Percentiles rank a stretch among this genome's conserved stretches.
These are phyloP conservation scores for Merluccius polli DNA, from an alignment of 2,797 vertebrate species.

Conservation along the genomic window DNA sequence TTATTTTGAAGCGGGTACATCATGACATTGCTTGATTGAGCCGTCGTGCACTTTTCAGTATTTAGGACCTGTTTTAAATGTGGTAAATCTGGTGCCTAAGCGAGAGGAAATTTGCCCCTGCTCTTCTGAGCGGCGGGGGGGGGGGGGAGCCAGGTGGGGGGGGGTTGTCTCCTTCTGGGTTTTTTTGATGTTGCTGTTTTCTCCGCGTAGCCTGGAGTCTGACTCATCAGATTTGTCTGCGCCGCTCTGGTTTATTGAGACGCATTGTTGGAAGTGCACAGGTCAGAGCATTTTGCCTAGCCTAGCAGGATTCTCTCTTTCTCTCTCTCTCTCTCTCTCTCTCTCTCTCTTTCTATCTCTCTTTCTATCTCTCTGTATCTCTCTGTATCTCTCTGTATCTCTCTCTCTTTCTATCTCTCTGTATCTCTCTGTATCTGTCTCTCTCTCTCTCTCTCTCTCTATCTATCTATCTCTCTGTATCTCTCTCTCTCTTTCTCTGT, in stretches of 20 bases:
- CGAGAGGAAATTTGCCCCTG: constrained; percentile 29
- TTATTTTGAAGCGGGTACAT: not conserved
- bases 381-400: too few species aligned
- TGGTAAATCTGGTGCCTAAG: constrained; percentile 42
- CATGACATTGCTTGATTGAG: not conserved
- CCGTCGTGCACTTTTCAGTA: not conserved
- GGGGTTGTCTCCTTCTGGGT: constrained; percentile 27
- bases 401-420: too few species aligned
- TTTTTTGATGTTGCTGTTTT: constrained; percentile 58
- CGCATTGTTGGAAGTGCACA: constrained; percentile 64
- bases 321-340: constrained; percentile 14
- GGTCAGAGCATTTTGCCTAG: constrained; percentile 69
- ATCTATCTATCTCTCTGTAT: constrained; percentile 11
- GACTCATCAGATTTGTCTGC: constrained; percentile 67
- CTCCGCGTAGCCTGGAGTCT: constrained; percentile 48
- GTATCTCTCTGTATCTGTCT: constrained; percentile 20
- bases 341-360: constrained; percentile 4
- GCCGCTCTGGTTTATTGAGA: constrained; percentile 61
- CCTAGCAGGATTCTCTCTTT: constrained; percentile 54
- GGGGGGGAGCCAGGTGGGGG: not conserved
- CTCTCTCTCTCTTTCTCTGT: constrained; percentile 17
- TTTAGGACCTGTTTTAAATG: constrained; percentile 32
- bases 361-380: constrained; percentile 4
- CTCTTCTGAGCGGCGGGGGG: constrained; percentile 8
- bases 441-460: constrained; percentile 10